Percentiles rank a stretch among this genome's conserved stretches.
phyloP scores from a whole-genome alignment of 2,797 vertebrate genomes.

The Merluccius polli region DNA sequence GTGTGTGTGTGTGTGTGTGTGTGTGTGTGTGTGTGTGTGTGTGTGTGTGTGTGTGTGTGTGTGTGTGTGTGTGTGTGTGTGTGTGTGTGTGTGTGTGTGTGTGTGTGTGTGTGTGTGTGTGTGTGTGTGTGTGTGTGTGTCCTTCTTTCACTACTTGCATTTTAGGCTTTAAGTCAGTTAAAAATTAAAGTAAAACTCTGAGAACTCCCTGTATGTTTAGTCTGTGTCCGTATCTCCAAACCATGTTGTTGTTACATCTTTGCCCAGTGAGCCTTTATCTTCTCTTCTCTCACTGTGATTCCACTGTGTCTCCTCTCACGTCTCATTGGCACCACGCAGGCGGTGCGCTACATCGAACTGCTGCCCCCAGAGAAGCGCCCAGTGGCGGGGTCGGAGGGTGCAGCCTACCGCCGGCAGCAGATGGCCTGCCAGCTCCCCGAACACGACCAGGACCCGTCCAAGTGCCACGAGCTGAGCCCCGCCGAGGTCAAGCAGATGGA shows the following conservation, averaged over 20 bases:
- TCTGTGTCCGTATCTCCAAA: constrained; percentile 33
- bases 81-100: background rate
- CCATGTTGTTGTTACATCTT: constrained; percentile 16
- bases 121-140: too few relatives aligned
- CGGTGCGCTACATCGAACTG: constrained; percentile 91
- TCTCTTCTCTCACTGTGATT: constrained; percentile 20
- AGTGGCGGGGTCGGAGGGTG: constrained; percentile 86
- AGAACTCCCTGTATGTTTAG: constrained; percentile 32
- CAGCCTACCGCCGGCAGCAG: constrained; percentile 93
- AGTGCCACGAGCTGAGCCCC: constrained; percentile 90
- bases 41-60: background rate
- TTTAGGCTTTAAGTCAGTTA: background rate
- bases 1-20: background rate
- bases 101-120: background rate
- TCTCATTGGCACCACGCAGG: constrained; percentile 73
- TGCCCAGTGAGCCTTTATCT: constrained; percentile 7
- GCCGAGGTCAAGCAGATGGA: constrained; percentile 93
- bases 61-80: background rate
- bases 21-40: background rate
- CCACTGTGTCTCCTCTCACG: background rate
- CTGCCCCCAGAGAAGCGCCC: constrained; percentile 92
- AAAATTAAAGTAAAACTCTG: background rate
- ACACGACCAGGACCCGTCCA: constrained; percentile 94
- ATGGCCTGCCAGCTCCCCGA: constrained; percentile 96
- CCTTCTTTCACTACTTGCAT: background rate